Percentiles rank a stretch among this genome's conserved stretches.
phyloP scores from a whole-genome alignment of 2,797 vertebrate genomes.

The Pangasius djambal region DNA sequence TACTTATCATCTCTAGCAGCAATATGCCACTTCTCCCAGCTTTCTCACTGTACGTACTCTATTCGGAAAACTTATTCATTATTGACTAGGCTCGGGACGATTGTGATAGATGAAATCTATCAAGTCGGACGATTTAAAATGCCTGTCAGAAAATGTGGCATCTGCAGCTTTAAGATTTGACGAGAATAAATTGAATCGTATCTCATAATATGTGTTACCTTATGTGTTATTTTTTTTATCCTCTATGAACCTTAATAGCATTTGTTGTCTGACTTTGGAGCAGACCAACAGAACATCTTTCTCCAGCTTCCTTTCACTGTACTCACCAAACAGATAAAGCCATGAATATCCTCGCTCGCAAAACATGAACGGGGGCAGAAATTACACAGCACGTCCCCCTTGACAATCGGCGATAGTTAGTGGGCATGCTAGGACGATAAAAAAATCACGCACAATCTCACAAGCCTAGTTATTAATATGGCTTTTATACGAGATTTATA shows the following conservation, averaged over 20 bases:
- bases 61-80: background rate
- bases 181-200: too few species aligned
- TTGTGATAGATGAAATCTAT: background rate
- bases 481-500: background rate
- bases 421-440: background rate
- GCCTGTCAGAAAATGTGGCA: background rate
- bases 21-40: background rate
- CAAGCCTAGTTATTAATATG: background rate
- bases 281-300: background rate
- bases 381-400: background rate
- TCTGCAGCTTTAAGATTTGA: background rate
- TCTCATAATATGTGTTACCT: background rate
- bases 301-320: background rate
- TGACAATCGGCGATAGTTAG: background rate
- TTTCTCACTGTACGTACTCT: background rate
- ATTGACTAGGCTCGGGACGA: background rate
- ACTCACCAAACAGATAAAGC: background rate
- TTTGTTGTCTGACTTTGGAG: background rate
- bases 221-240: background rate
- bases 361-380: background rate
- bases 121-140: background rate
- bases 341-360: background rate
- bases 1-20: slow-evolving; percentile 42
- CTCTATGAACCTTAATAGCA: background rate
- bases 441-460: background rate